phyloP scores from a whole-genome alignment of 1,140 invertebrate species.

The Radopholus similis region DNA sequence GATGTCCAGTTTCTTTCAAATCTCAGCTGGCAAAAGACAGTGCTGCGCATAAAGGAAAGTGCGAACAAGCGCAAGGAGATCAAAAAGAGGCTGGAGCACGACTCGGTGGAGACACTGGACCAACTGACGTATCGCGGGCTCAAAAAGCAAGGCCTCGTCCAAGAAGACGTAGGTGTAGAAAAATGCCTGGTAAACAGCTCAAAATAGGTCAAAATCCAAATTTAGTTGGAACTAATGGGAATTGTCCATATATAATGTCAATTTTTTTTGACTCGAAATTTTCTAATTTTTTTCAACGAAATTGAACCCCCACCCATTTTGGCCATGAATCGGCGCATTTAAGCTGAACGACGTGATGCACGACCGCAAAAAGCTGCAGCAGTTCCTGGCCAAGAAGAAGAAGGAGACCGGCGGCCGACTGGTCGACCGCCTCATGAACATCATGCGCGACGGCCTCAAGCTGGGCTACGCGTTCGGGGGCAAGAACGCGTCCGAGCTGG shows the following conservation, averaged over 20 bases:
- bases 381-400: slow-evolving; percentile 13
- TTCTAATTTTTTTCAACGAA: neutral
- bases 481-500: slow-evolving; percentile 51
- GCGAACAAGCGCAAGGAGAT: slow-evolving; percentile 25
- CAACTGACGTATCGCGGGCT: slow-evolving; percentile 32
- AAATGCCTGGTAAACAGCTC: no score
- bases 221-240: no score
- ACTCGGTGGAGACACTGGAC: slow-evolving; percentile 30
- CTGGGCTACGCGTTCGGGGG: slow-evolving; percentile 46
- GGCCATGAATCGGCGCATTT: no score
- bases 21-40: slow-evolving; percentile 45
- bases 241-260: no score
- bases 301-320: no score
- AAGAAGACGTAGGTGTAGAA: slow-evolving; percentile 22
- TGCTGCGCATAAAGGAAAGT: slow-evolving; percentile 11
- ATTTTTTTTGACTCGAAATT: no score
- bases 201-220: no score
- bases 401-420: neutral
- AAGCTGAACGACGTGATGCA: slow-evolving; percentile 11
- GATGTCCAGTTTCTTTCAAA: no score
- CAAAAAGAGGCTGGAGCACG: slow-evolving; percentile 32
- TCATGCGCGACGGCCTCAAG: slow-evolving; percentile 50
- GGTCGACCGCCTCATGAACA: neutral
- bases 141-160: slow-evolving; percentile 14
- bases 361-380: slow-evolving; percentile 14